Evolutionary conservation across 2,113 vertebrate genomes (phyloP).

Genomic region (Bubo scandiacus): DNA sequence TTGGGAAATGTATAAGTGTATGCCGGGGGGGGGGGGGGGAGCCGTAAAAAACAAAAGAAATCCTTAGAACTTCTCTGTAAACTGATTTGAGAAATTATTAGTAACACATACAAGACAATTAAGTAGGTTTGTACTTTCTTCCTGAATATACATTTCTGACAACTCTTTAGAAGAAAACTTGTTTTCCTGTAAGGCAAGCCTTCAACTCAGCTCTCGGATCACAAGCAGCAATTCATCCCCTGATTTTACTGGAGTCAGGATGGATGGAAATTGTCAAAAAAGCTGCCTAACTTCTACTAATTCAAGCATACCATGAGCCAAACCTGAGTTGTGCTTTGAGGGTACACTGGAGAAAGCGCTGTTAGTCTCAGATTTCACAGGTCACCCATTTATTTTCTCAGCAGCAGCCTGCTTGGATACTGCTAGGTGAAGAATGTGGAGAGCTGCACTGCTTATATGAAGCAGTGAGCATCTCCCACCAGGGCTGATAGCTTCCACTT

Average conservation of each 20-base stretch:
- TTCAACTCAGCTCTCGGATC: neutral
- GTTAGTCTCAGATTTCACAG: neutral
- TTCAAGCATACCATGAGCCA: neutral
- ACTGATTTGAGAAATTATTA: neutral
- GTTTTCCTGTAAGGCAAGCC: neutral
- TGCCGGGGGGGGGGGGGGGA: no score
- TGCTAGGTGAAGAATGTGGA: neutral
- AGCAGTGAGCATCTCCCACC: accelerated
- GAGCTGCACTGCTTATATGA: neutral
- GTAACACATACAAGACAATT: neutral
- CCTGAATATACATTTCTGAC: neutral
- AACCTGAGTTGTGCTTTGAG: neutral
- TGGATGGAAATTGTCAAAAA: neutral
- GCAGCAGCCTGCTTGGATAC: neutral
- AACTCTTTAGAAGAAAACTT: neutral
- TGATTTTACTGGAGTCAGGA: neutral
- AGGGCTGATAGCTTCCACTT: neutral
- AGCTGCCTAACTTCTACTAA: neutral
- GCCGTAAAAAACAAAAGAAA: neutral
- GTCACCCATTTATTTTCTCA: neutral
- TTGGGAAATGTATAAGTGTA: neutral
- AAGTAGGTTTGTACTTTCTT: neutral
- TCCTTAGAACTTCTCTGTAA: neutral
- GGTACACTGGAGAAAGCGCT: neutral
- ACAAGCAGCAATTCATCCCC: neutral